Conservation (phyloP, 2,888 invertebrate species). For the Drosophila mimetica region DNA sequence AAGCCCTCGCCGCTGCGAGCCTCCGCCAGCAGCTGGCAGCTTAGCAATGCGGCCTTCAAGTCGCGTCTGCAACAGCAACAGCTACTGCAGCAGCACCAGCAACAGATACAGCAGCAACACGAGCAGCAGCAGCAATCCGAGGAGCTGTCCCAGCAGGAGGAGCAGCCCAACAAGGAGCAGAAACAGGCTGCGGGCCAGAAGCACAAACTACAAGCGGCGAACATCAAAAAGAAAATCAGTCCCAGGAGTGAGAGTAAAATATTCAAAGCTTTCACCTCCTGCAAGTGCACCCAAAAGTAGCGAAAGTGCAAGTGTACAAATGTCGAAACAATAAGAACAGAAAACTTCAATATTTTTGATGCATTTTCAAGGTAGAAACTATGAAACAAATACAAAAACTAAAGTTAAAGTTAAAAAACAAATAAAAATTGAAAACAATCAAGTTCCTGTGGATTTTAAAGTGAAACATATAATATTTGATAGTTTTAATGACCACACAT, state of each 20-base stretch:
- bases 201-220: background rate
- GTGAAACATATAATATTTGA: background rate
- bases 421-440: constrained; percentile 7
- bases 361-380: constrained; percentile 20
- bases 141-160: background rate
- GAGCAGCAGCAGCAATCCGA: background rate
- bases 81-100: constrained; percentile 22
- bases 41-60: constrained; percentile 52
- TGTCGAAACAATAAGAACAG: constrained; percentile 7
- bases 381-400: background rate
- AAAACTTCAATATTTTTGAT: constrained; percentile 15
- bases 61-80: constrained; percentile 37
- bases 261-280: constrained; percentile 49
- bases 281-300: constrained; percentile 49
- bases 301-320: constrained; percentile 7
- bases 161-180: constrained; percentile 6
- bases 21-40: constrained; percentile 49
- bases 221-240: constrained; percentile 44
- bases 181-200: background rate
- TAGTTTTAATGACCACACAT: background rate
- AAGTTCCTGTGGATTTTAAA: constrained; percentile 21
- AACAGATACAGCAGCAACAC: constrained; percentile 17
- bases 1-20: constrained; percentile 40
- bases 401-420: too few relatives aligned
- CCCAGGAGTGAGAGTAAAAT: constrained; percentile 53